Evolutionary conservation across 92 coral and sea anemone species (phyloP), one percentile per base, ranked within the genome.

Genomic region (Phenganax marumi): DNA sequence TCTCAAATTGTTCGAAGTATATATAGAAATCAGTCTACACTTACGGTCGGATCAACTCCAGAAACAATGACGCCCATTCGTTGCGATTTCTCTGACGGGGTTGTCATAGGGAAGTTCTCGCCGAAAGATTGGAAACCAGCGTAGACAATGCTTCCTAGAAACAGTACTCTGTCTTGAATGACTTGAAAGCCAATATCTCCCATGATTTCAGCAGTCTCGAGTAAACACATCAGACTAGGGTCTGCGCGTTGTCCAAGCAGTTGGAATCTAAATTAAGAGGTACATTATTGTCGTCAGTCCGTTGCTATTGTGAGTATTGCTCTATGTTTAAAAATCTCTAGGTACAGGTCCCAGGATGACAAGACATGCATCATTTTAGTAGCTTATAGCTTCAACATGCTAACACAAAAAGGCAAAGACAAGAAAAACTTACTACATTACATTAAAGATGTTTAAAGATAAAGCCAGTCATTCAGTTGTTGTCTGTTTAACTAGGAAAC

Each of bases 181-280:
- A 48, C 79, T 0, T 81, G 85, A 33, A 56, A 90, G 26, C 89
- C 91, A 22, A 90, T 90, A 2, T 72, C 57, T 18, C 83, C 90
- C 84, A 90, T 68, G 12, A 90, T 50, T 4, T 90, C 93, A 0
- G 91, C 91, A 17, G 91, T 90, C 76, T 88, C 76, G 58, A 90
- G 86, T 74, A 90, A 33, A 0, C 93, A 87, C 24, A 90, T 75
- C 39, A 90, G 65, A 9, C 70, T 90, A 73, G 86, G 80, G 68
- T 91, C 93, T 50, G 87, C 84, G 13, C 91, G 85, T 62, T 91
- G 93, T 50, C 93, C 91, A 50, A 86, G 70, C 80, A 80, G 74
- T 68, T 91, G 90, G 69, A 91, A 88, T 33, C 43, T 33, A 83
- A 81, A 1, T 87, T 87, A 33, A 85, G 84, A 17, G 1, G 11